Evolutionary conservation across 2,113 vertebrate genomes (phyloP), one percentile per base, ranked within the genome.

Genomic region (Tautogolabrus adspersus): DNA sequence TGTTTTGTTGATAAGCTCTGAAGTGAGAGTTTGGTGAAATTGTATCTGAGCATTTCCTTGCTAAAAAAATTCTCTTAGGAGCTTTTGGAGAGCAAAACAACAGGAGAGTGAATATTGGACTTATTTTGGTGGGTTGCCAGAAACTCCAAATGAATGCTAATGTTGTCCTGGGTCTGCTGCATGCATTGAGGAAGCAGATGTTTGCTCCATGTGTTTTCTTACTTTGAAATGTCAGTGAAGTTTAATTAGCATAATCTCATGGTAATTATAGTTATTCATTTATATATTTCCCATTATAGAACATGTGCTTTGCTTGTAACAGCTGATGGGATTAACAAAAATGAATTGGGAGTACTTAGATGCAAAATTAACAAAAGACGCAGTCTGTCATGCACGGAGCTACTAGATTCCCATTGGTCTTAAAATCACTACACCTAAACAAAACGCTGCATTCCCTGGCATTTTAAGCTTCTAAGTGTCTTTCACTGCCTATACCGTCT

Each of bases 81-180:
- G 11, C 21, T 10, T 13, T 10, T 55, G 22, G 66, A 42, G 19
- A 40, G n/a, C 18, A 21, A 30, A 72, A 62, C 30, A 19, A 46
- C 49, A 21, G 8, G 5, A 42, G 34, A 26, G 6, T 8, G 30
- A 38, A 58, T 58, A 58, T 47, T n/a, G 26, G 6, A 49, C 42
- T 13, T 68, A 68, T 1, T 47, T 38, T 23, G n/a, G 30, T 55
- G 9, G 21, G 18, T 26, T 54, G 47, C 37, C 34, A 10, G 10
- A 54, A 40, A 38, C 58, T 26, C 46, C 13, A n/a, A 54, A 23
- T 55, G 60, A 63, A 44, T 26, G 58, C 58, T 26, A 44, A 62
- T 54, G 46, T 18, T 26, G 12, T 47, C 19, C 54, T 40, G 4
- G 19, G 5, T 56, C 38, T 26, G 21, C 40, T 44, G 30, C 11